These are phyloP conservation scores for Aphaenogaster floridana DNA, from an alignment of 1,140 invertebrate species.

Conservation along the genomic window DNA sequence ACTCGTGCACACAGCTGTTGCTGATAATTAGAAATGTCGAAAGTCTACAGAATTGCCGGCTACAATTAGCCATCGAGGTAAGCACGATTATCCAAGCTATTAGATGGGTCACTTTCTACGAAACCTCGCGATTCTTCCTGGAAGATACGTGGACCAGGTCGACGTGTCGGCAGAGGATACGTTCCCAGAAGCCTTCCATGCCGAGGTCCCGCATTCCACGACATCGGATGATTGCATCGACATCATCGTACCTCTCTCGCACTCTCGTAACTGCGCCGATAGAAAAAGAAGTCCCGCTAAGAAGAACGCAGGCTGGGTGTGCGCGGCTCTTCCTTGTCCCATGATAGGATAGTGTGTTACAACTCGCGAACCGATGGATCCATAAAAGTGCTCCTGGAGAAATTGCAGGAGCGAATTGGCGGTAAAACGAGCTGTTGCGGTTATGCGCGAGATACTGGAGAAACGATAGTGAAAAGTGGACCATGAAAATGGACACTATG, in stretches of 20 bases:
- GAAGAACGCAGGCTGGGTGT: constrained; percentile 31
- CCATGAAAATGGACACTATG: not conserved
- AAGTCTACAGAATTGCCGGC: constrained; percentile 7
- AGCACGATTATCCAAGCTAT: constrained; percentile 16
- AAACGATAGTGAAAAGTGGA: constrained; percentile 14
- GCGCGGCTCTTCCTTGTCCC: constrained; percentile 66
- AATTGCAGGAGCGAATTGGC: constrained; percentile 71
- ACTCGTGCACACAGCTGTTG: not conserved
- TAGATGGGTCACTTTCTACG: constrained; percentile 63
- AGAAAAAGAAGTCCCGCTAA: constrained; percentile 61
- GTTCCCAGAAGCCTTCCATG: constrained; percentile 30
- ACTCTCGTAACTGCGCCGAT: not conserved
- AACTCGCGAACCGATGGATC: constrained; percentile 48
- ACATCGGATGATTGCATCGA: constrained; percentile 67
- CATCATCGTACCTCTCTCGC: constrained; percentile 21
- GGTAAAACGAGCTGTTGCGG: constrained; percentile 32
- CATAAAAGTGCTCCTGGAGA: constrained; percentile 73
- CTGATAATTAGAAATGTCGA: constrained; percentile 55
- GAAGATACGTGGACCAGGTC: constrained; percentile 8
- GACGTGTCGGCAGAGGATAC: constrained; percentile 30
- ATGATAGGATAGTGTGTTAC: constrained; percentile 36
- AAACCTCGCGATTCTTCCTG: constrained; percentile 42
- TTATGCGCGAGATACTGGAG: not conserved
- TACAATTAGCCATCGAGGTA: constrained; percentile 33
- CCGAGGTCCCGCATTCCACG: constrained; percentile 39